phyloP scores from a whole-genome alignment of 2,797 vertebrate genomes.

The Falco berigora region DNA sequence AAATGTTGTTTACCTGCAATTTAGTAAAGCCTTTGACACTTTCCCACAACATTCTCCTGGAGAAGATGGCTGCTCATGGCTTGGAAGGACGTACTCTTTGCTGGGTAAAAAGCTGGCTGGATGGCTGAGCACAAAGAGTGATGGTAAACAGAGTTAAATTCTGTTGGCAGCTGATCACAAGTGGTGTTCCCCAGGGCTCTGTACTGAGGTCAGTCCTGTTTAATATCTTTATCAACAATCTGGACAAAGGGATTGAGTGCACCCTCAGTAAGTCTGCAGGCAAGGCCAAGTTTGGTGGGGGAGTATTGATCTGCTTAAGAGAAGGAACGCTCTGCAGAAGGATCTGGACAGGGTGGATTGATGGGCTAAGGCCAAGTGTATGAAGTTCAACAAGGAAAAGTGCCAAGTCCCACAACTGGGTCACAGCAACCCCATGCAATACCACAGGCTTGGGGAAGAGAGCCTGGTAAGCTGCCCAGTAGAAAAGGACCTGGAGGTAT shows the following conservation, averaged over 20 bases:
- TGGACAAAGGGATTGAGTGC: accelerated
- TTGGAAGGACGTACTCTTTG: accelerated
- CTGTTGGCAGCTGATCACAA: accelerated
- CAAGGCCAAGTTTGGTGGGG: background rate
- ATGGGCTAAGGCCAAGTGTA: background rate
- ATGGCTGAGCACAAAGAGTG: accelerated
- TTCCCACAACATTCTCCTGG: background rate
- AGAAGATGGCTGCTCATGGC: background rate
- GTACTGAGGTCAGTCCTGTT: background rate
- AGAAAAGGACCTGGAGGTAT: background rate
- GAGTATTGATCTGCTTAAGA: background rate
- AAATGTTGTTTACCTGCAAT: background rate
- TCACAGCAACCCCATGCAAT: background rate
- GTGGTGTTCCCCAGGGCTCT: background rate
- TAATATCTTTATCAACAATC: background rate
- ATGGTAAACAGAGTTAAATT: background rate
- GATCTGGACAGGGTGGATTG: background rate
- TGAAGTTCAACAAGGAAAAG: accelerated
- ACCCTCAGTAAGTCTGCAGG: accelerated
- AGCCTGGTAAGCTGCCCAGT: background rate
- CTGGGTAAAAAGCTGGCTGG: background rate
- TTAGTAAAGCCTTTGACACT: background rate
- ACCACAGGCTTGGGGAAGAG: background rate
- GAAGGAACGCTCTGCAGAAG: background rate
- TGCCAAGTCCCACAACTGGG: accelerated